Evolutionary conservation across 1,140 invertebrate species (phyloP), one percentile per base, ranked within the genome.

Genomic region (Drosophila aff.): DNA sequence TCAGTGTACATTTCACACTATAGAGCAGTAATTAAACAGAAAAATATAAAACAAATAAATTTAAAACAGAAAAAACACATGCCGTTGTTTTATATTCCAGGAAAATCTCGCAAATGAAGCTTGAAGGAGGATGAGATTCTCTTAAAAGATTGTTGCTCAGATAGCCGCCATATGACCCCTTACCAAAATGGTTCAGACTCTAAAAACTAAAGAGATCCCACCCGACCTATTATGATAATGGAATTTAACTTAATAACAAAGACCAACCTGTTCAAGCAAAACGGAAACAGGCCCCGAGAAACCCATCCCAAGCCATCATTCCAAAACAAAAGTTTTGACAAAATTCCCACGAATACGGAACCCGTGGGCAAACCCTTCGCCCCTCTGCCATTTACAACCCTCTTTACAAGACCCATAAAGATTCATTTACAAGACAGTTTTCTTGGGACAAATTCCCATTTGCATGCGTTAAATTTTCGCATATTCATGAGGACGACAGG

Each of bases 381-480:
- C 31, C n/a, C 28, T 28, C 15, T 44, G 47, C 49, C 58, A 59
- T 59, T 65, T 55, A 59, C 36, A 62, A 52, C 62, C 66, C 52
- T 76, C 43, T 60, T 76, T 59, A 61, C 53, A 38, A 58, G 26
- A 65, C 53, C 68, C 82, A 81, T 74, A 75, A 85, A 82, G 82
- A 86, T 79, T 68, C 71, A 82, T 75, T 85, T 81, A 74, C 77
- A 72, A 65, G 60, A 76, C 62, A 68, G 38, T 65, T 69, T 79
- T 61, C 75, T 79, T 75, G 68, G 64, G 76, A 78, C 63, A 58
- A 66, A 78, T 78, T 73, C 57, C 52, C 82, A 79, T 85, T 86
- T 86, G 72, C 79, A 86, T 86, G 82, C 82, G 82, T 86, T 65
- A 79, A 85, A 86, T 86, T 86, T 76, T 65, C 57, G 72, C 64